Base-by-base conservation (phyloP, 2,888 invertebrate species). In the Lepidonotus clava region DNA sequence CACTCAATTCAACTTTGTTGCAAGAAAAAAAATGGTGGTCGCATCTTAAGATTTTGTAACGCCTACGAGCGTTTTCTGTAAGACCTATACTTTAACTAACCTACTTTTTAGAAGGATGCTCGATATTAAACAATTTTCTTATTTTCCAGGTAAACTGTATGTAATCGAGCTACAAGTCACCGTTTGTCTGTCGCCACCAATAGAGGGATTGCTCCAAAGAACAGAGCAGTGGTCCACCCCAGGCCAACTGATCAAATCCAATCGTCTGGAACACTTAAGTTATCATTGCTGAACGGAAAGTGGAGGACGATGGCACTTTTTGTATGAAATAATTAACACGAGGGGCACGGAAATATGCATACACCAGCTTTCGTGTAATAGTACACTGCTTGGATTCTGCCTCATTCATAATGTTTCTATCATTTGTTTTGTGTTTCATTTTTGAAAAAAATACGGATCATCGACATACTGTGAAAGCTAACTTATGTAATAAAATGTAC, bases 61-160 rank as follows among this genome's bases (percentile, higher is more conserved):
- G 24, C n/a, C n/a, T 11, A 34, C 1, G 5, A 67, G 24, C 32
- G 28, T 32, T 67, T 32, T 11, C 8, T 46, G 46, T 46, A 11
- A 11, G 18, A 46, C 8, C 46, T 11, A 46, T 11, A 46, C 18
- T 8, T 46, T 18, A 46, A 46, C 8, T 8, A 46, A 46, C 18
- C 46, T 8, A 18, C 8, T 11, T 46, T 8, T 46, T 11, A 11
- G 46, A 46, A 46, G 46, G 46, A 46, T 46, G 46, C 8, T 11
- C 8, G 46, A 46, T 46, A 8, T 46, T 18, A 36, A 36, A 71
- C 4, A 36, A 4, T 6, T 1, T 2, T 24, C 66, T 71, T 36
- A 38, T 5, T 28, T 61, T 61, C 28, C 71, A 71, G 71, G 71
- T 71, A 38, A 71, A 71, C 24, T 71, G 71, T 38, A 71, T 71